Percentiles rank a stretch among this genome's conserved stretches.
phyloP scores from a whole-genome alignment of 1,140 invertebrate genomes.

The Paraescarpia echinospica region DNA sequence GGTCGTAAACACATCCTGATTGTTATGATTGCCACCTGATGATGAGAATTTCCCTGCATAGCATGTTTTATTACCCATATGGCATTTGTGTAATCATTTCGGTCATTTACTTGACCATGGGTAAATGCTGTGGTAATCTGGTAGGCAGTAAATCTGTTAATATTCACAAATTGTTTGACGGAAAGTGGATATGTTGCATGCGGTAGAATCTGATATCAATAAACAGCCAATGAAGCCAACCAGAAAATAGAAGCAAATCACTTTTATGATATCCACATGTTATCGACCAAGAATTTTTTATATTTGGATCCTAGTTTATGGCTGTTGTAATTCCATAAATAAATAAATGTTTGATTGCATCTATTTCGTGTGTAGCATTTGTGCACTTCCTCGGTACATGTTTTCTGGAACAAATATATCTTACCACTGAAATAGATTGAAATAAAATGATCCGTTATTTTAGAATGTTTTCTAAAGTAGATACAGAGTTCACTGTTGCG shows the following conservation, averaged over 20 bases:
- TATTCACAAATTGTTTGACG: neutral
- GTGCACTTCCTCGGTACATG: neutral
- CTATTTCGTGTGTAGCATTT: neutral
- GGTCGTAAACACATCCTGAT: neutral
- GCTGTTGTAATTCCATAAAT: neutral
- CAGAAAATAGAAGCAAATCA: neutral
- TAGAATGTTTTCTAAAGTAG: neutral
- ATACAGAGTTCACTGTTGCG: neutral
- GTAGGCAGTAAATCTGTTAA: neutral
- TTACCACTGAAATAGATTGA: too few relatives aligned
- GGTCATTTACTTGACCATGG: neutral
- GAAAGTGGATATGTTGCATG: neutral
- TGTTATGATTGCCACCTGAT: neutral
- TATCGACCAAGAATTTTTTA: neutral
- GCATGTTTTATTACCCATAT: slow-evolving; percentile 1
- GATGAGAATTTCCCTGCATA: neutral
- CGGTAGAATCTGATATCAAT: neutral
- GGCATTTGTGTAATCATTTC: neutral
- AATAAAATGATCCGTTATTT: neutral
- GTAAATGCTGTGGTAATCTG: neutral
- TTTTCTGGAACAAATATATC: neutral
- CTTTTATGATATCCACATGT: neutral
- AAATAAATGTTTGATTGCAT: neutral
- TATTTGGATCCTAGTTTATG: neutral
- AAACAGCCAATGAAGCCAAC: neutral